These are phyloP conservation scores for Erinaceus europaeus DNA, from an alignment of 2,113 vertebrate species.

Conservation along the genomic window DNA sequence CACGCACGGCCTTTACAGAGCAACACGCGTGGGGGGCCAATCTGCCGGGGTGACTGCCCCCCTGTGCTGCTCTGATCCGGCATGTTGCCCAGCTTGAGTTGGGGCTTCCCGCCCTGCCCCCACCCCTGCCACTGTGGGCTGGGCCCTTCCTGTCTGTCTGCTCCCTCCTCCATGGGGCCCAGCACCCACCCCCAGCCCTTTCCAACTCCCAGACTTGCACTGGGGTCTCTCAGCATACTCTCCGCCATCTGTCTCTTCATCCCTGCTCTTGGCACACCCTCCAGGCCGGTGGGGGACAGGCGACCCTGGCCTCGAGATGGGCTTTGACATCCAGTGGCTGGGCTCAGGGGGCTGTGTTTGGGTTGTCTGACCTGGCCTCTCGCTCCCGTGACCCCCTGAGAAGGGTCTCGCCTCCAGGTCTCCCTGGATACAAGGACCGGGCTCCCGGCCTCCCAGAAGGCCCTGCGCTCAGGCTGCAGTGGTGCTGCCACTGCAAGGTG, in stretches of 20 bases:
- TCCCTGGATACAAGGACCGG: constrained; percentile 81
- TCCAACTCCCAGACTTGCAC: neutral
- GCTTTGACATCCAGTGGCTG: neutral
- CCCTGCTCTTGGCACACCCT: neutral
- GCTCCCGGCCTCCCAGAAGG: constrained; percentile 71
- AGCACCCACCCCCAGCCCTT: too few species aligned
- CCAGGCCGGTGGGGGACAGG: too few species aligned
- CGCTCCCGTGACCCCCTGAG: constrained; percentile 29
- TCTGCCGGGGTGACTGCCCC: too few species aligned
- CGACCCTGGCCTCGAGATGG: neutral
- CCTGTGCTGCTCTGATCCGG: too few species aligned
- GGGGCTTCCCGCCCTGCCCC: too few species aligned
- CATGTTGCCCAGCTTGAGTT: too few species aligned
- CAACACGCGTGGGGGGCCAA: too few species aligned
- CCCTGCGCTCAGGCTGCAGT: constrained; percentile 84
- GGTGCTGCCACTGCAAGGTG: constrained; percentile 94
- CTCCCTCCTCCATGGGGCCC: fast-evolving
- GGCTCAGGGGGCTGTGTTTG: neutral
- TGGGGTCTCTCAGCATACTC: neutral
- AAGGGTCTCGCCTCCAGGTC: constrained; percentile 70
- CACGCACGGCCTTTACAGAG: too few species aligned
- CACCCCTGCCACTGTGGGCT: too few species aligned
- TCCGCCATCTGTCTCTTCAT: fast-evolving
- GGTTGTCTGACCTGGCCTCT: neutral
- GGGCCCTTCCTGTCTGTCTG: too few species aligned